These are phyloP conservation scores for Cheilosia pagana DNA, from an alignment of 2,888 invertebrate species.

Conservation along the genomic window DNA sequence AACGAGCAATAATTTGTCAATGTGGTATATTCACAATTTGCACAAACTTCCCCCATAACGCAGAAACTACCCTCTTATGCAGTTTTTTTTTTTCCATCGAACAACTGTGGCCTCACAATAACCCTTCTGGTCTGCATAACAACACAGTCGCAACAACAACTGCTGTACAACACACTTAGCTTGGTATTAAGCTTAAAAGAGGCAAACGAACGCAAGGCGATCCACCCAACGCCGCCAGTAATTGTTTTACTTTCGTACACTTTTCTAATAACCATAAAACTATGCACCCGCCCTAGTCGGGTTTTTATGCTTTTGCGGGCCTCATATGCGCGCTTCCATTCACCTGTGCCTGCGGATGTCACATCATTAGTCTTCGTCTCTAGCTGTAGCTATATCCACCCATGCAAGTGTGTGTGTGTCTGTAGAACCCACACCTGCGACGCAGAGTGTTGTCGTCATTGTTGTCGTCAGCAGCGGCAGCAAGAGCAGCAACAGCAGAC, in stretches of 20 bases:
- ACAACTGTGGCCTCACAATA: conserved; percentile 53
- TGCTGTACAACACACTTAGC: background rate
- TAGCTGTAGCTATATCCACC: background rate
- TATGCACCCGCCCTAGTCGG: conserved; percentile 57
- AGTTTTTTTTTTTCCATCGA: conserved; percentile 54
- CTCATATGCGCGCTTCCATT: conserved; percentile 72
- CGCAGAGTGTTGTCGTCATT: conserved; percentile 24
- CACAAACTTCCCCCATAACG: conserved; percentile 59
- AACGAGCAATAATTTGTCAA: conserved; percentile 64
- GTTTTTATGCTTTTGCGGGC: conserved; percentile 68
- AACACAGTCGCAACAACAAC: background rate
- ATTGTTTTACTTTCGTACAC: conserved; percentile 72
- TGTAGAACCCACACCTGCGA: conserved; percentile 46
- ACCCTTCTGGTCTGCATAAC: conserved; percentile 32
- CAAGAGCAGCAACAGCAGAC: conserved; percentile 51
- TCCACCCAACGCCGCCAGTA: conserved; percentile 34
- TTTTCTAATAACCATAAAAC: conserved; percentile 75
- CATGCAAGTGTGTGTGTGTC: conserved; percentile 9
- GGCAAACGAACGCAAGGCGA: background rate
- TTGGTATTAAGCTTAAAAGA: conserved; percentile 11
- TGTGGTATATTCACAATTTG: conserved; percentile 62
- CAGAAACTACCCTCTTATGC: conserved; percentile 63
- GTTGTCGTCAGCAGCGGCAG: conserved; percentile 27
- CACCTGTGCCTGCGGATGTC: conserved; percentile 76
- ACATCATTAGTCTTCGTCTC: conserved; percentile 77